Evolutionary conservation across 2,888 invertebrate species (phyloP), one percentile per base, ranked within the genome.

Genomic region (Sisyra nigra): DNA sequence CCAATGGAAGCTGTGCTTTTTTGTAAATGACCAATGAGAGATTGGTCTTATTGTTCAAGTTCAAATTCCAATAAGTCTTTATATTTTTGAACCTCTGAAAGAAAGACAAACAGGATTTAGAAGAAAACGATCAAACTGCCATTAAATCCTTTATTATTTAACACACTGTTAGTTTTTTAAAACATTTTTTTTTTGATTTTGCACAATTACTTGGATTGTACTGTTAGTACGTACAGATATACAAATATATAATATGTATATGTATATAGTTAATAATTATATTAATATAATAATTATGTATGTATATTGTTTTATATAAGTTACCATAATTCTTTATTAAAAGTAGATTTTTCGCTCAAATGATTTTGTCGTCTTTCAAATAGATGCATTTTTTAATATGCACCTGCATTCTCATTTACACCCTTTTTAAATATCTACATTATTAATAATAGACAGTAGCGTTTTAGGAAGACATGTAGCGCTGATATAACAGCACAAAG

Each of bases 401-500:
- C 7, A 24, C 24, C 24, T 24, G 24, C n/a, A n/a, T 24, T 24
- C 24, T 24, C 24, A 24, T 24, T 24, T 24, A 24, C 7, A 24
- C 32, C 15, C 15, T 15, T n/a, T 40, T 30, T 11, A n/a, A n/a
- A n/a, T n/a, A 40, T 40, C 10, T 31, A 24, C 40, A 15, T 31
- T 29, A 19, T 37, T 40, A 40, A 40, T 42, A 42, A 42, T 42
- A 42, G 42, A 42, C 42, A 42, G 42, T 42, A 42, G 42, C 42
- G 42, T 42, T 42, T 40, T 35, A 42, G 42, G 42, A 42, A 42
- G 42, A 42, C 42, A 42, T 42, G 42, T 34, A 42, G 42, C 42
- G 42, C 42, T 42, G 42, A 24, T n/a, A 24, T 29, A 19, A 42
- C 42, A 42, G 42, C 42, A 42, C 34, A 42, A 42, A 42, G 42